Percentiles rank a stretch among this genome's conserved stretches.
Conservation (phyloP, 1,140 invertebrate genomes). For the Diabrotica virgifera region DNA sequence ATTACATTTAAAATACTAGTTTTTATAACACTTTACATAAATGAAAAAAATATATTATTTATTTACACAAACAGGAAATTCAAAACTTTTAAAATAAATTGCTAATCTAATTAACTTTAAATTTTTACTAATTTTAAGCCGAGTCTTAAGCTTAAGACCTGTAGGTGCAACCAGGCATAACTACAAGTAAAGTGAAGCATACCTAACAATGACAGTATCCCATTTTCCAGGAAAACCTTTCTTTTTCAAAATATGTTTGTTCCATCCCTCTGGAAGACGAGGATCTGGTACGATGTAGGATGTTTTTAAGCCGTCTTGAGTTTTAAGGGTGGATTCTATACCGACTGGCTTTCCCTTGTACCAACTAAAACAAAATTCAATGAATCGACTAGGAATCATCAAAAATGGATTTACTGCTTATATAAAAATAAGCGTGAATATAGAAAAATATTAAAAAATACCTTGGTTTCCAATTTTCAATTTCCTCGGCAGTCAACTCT, state of each 20-base stretch:
- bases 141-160: no score
- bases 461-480: neutral
- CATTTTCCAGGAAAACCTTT: slow-evolving; percentile 73
- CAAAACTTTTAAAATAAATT: neutral
- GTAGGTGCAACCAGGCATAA: no score
- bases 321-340: slow-evolving; percentile 50
- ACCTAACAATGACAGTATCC: slow-evolving; percentile 74
- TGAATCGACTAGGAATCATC: no score
- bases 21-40: neutral
- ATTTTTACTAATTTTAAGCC: no score
- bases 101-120: neutral
- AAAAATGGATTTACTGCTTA: no score
- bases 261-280: slow-evolving; percentile 68
- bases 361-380: slow-evolving; percentile 52
- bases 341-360: slow-evolving; percentile 62
- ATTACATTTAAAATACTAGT: neutral
- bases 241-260: slow-evolving; percentile 69
- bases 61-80: neutral
- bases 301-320: slow-evolving; percentile 52
- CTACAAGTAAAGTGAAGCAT: neutral
- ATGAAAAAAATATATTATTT: neutral
- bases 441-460: neutral
- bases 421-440: no score
- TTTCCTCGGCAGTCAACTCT: slow-evolving; percentile 21
- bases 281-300: slow-evolving; percentile 69